Conservation (phyloP, 2,797 vertebrate genomes). For the Enteromius paludinosus region DNA sequence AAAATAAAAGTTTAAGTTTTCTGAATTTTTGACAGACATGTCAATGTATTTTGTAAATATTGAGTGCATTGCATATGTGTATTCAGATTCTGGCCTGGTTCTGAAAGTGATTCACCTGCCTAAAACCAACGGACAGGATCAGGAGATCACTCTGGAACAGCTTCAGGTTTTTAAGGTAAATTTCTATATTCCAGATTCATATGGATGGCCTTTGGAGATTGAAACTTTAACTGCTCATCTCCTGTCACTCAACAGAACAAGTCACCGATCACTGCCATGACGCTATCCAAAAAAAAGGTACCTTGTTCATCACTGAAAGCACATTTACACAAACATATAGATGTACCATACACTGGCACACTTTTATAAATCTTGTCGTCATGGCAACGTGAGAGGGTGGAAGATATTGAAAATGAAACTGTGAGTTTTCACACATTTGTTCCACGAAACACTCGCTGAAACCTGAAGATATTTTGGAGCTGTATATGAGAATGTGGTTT, state of each 20-base stretch:
- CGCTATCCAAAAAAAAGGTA: slow-evolving; percentile 86
- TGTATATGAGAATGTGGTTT: slow-evolving; percentile 5
- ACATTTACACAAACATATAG: slow-evolving; percentile 41
- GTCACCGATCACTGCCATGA: slow-evolving; percentile 82
- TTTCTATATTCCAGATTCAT: slow-evolving; percentile 1
- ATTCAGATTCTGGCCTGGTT: slow-evolving; percentile 82
- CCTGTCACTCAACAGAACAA: slow-evolving; percentile 72
- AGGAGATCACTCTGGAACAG: slow-evolving; percentile 88
- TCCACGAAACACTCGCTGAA: not conserved
- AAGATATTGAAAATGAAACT: slow-evolving; percentile 52
- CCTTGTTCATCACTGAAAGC: slow-evolving; percentile 46
- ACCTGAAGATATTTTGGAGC: not conserved
- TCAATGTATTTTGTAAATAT: not conserved
- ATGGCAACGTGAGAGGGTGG: slow-evolving; percentile 53
- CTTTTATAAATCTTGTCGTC: slow-evolving; percentile 56
- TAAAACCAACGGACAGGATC: slow-evolving; percentile 67
- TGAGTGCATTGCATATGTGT: slow-evolving; percentile 14
- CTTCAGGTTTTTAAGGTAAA: slow-evolving; percentile 85
- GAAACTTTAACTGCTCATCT: slow-evolving; percentile 41
- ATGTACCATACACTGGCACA: slow-evolving; percentile 44
- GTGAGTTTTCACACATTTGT: slow-evolving; percentile 52
- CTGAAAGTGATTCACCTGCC: slow-evolving; percentile 84
- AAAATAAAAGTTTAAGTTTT: not conserved
- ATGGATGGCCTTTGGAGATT: slow-evolving; percentile 3
- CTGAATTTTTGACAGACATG: not conserved